phyloP scores from a whole-genome alignment of 2,888 invertebrate genomes.

The Galerucella nymphaeae region DNA sequence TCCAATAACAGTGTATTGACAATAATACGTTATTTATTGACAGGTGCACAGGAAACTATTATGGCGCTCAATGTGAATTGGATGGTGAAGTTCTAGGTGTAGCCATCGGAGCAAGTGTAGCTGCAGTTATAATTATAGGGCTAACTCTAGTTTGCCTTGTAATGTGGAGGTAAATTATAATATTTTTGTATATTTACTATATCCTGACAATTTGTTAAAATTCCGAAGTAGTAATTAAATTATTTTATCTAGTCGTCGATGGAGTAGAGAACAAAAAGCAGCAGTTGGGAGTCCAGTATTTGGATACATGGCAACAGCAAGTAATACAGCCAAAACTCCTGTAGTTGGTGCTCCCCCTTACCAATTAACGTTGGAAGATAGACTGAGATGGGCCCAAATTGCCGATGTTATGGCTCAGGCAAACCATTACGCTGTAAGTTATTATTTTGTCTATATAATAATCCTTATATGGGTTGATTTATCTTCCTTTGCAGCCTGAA shows the following conservation, averaged over 20 bases:
- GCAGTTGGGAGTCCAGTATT: slow-evolving; percentile 85
- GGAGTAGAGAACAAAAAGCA: slow-evolving; percentile 89
- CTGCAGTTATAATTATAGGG: slow-evolving; percentile 89
- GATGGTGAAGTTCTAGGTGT: slow-evolving; percentile 93
- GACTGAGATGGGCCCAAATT: slow-evolving; percentile 89
- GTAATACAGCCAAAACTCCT: slow-evolving; percentile 77
- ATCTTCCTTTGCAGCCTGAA: slow-evolving; percentile 70
- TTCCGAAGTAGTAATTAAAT: not conserved
- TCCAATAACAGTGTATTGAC: no score
- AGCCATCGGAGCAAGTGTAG: slow-evolving; percentile 89
- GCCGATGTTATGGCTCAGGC: slow-evolving; percentile 89
- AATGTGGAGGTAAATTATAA: slow-evolving; percentile 82
- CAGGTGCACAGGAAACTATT: slow-evolving; percentile 87
- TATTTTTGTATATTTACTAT: slow-evolving; percentile 12
- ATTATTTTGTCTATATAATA: not conserved
- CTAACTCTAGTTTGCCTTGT: slow-evolving; percentile 87
- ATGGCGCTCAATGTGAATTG: slow-evolving; percentile 88
- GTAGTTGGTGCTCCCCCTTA: slow-evolving; percentile 82
- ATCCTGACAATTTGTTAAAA: no score
- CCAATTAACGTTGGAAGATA: slow-evolving; percentile 81
- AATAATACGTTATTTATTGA: slow-evolving; percentile 40
- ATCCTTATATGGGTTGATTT: no score
- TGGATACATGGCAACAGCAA: slow-evolving; percentile 83
- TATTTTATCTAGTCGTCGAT: slow-evolving; percentile 75
- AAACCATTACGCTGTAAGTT: slow-evolving; percentile 83